phyloP scores from a whole-genome alignment of 2,797 vertebrate genomes.

The Phaenicophaeus curvirostris region DNA sequence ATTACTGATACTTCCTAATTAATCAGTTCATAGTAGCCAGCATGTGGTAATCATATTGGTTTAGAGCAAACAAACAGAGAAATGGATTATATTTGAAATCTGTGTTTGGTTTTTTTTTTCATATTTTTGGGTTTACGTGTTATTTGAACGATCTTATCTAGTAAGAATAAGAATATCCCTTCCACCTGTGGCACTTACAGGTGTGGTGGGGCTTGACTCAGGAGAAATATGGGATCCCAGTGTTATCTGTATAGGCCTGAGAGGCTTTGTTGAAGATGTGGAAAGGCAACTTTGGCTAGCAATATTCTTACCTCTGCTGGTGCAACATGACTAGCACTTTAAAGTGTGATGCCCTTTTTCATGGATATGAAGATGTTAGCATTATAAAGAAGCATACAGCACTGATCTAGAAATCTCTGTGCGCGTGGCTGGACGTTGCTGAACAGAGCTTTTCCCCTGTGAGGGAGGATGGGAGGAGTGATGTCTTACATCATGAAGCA shows the following conservation, averaged over 20 bases:
- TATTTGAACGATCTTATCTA: neutral
- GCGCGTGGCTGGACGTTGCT: neutral
- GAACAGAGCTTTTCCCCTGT: neutral
- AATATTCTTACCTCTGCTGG: neutral
- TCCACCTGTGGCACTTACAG: fast-evolving
- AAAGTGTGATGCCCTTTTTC: neutral
- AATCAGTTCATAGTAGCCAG: neutral
- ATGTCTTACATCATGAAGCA: fast-evolving
- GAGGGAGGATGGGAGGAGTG: neutral
- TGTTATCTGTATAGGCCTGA: fast-evolving
- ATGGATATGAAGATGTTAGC: fast-evolving
- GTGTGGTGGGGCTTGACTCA: neutral
- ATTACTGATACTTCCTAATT: constrained; percentile 10
- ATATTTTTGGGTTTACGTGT: neutral
- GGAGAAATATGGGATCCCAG: neutral
- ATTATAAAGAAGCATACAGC: neutral
- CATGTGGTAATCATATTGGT: neutral
- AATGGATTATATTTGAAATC: neutral
- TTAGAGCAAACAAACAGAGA: constrained; percentile 18
- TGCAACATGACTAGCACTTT: neutral
- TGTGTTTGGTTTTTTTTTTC: neutral
- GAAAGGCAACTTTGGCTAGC: neutral
- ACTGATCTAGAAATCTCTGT: neutral
- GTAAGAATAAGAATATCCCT: neutral
- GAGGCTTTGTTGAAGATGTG: neutral